Base-by-base conservation (phyloP, 2,113 vertebrate species). In the Electrona antarctica region DNA sequence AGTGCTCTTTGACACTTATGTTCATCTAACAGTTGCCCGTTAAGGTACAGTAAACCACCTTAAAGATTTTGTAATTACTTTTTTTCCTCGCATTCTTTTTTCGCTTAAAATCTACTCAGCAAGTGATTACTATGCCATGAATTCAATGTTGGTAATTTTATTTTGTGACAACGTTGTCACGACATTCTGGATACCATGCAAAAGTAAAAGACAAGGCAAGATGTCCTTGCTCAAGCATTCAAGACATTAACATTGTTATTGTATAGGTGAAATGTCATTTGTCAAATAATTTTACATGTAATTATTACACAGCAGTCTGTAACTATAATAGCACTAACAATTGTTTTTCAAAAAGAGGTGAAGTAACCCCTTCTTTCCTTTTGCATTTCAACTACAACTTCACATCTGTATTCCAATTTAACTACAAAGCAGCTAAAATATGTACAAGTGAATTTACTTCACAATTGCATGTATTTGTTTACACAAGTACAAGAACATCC, bases 1-100 rank as follows among this genome's bases (percentile, higher is more conserved):
- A 85, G 84, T 91, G 89, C 89, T 87, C 85, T 91, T 92, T 91
- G 89, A 91, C 91, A 94, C 89, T 91, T 91, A 93, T 85, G 87
- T 90, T 92, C 84, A 87, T 91, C 87, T 93, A 91, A 78, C 83
- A 85, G 80, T 88, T 83, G 87, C 89, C 92, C 87, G 82, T 80
- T 85, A 91, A 92, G 90, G 93, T 94, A 93, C 93, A 93, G 91
- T 93, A 94, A 90, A 88, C 91, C 90, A 91, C 91, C 91, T 86
- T 90, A 69, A 78, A 81, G 87, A 88, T 86, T 82, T 76, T 87
- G 84, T 77, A 87, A 87, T 83, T 68, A 80, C 86, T 80, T 78
- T 15, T 68, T 72, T 21, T 21, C 21, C 21, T 21, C 21, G 21
- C 70, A 77, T 75, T 59, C 60, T 78, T 46, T 46, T 45, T 56